A percentile compares a stretch with the other conserved stretches of the same genome.
phyloP scores from a whole-genome alignment of 2,113 vertebrate genomes.

The Phasianus colchicus region DNA sequence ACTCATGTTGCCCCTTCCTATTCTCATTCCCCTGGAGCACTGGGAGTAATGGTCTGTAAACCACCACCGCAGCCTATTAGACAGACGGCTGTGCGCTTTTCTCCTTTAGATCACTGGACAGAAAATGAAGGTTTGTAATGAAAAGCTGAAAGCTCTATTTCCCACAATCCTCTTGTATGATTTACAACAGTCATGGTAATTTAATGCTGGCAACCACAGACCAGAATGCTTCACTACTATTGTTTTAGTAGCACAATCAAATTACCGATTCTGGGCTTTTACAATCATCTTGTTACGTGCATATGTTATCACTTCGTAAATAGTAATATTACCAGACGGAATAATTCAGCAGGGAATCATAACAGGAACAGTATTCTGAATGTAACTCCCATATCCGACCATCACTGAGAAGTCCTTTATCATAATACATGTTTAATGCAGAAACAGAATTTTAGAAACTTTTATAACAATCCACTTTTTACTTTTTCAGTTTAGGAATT shows the following conservation, averaged over 20 bases:
- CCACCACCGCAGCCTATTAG: not conserved
- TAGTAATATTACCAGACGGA: not conserved
- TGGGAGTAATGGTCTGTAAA: not conserved
- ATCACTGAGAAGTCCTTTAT: not conserved
- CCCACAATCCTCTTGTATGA: not conserved
- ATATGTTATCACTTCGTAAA: constrained; percentile 45
- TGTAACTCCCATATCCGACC: not conserved
- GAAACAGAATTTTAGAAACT: not conserved
- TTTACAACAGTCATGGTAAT: constrained; percentile 12
- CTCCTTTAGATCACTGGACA: not conserved
- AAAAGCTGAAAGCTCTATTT: constrained; percentile 28
- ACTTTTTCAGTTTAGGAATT: not conserved
- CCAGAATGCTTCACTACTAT: not conserved
- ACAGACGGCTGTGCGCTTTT: not conserved
- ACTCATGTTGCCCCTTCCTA: not conserved
- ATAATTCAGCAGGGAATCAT: constrained; percentile 23
- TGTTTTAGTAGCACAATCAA: constrained; percentile 18
- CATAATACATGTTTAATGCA: not conserved
- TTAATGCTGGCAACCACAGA: not conserved
- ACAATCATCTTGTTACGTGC: constrained; percentile 42
- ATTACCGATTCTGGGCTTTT: constrained; percentile 6
- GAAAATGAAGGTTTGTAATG: not conserved
- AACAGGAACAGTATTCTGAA: not conserved
- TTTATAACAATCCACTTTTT: not conserved
- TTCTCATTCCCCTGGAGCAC: not conserved